Percentiles rank a stretch among this genome's conserved stretches.
These are phyloP conservation scores for Callipepla californica DNA, from an alignment of 2,113 vertebrate species.

Conservation along the genomic window DNA sequence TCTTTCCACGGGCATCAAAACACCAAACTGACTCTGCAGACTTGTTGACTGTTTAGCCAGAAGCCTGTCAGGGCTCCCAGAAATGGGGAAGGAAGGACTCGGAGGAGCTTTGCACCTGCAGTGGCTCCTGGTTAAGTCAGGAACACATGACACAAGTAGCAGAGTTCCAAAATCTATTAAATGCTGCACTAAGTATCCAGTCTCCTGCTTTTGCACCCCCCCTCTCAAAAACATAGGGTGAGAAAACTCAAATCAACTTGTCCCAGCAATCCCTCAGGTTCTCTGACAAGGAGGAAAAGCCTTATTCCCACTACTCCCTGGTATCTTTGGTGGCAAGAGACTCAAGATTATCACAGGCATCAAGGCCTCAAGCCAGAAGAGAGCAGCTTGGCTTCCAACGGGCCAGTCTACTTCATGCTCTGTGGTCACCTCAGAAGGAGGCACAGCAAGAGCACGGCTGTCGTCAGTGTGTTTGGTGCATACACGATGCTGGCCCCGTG, in stretches of 20 bases:
- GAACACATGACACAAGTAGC: not conserved
- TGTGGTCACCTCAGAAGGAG: not conserved
- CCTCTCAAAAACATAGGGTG: not conserved
- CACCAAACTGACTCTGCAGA: not conserved
- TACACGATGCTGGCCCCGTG: not conserved
- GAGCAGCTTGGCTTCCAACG: accelerated
- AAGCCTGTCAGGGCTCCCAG: conserved; percentile 9
- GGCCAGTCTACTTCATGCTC: accelerated
- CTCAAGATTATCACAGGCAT: not conserved
- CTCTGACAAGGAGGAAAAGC: not conserved
- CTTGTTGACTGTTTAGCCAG: not conserved
- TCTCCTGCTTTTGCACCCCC: not conserved
- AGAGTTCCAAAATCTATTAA: conserved; percentile 4
- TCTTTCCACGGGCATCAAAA: conserved; percentile 7
- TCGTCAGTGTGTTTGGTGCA: accelerated
- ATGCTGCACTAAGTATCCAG: not conserved
- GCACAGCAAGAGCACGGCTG: not conserved
- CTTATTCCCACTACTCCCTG: not conserved
- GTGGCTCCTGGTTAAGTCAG: not conserved
- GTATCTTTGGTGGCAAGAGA: not conserved
- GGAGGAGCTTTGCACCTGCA: not conserved
- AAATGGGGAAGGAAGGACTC: not conserved
- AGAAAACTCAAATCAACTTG: not conserved
- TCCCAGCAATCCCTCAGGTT: not conserved
- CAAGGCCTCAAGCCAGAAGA: not conserved